Evolutionary conservation across 2,888 invertebrate genomes (phyloP).

Genomic region (Dermolepida albohirtum): DNA sequence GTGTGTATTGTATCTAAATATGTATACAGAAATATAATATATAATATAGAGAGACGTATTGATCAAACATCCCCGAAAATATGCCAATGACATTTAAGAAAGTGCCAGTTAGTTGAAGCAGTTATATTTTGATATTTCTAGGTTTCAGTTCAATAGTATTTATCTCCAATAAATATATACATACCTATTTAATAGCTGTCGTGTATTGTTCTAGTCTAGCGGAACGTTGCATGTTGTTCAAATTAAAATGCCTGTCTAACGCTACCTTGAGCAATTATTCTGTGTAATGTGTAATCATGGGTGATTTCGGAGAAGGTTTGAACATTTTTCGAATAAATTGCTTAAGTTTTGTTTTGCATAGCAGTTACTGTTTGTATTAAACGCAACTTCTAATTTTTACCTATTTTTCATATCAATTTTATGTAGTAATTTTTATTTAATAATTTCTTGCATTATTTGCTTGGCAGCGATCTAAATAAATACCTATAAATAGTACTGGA

Average conservation of each 20-base stretch:
- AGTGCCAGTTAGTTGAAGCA: conserved; percentile 1
- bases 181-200: background rate
- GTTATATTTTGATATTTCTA: conserved; percentile 27
- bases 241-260: conserved; percentile 53
- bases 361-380: too few relatives aligned
- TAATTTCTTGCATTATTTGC: too few relatives aligned
- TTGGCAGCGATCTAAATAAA: too few relatives aligned
- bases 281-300: conserved; percentile 54
- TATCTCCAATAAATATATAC: conserved; percentile 42
- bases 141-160: conserved; percentile 7
- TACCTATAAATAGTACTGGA: too few relatives aligned
- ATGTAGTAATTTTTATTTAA: too few relatives aligned
- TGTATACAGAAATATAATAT: background rate
- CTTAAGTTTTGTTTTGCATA: conserved; percentile 1
- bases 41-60: conserved; percentile 47
- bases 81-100: conserved; percentile 58
- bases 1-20: too few relatives aligned
- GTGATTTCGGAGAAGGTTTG: conserved; percentile 62
- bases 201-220: conserved; percentile 29
- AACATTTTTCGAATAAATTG: conserved; percentile 25
- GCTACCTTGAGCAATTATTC: conserved; percentile 48
- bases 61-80: conserved; percentile 58
- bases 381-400: too few relatives aligned
- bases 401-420: too few relatives aligned
- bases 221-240: conserved; percentile 51